phyloP scores from a whole-genome alignment of 2,888 invertebrate species.

The Cerastis rubricosa region DNA sequence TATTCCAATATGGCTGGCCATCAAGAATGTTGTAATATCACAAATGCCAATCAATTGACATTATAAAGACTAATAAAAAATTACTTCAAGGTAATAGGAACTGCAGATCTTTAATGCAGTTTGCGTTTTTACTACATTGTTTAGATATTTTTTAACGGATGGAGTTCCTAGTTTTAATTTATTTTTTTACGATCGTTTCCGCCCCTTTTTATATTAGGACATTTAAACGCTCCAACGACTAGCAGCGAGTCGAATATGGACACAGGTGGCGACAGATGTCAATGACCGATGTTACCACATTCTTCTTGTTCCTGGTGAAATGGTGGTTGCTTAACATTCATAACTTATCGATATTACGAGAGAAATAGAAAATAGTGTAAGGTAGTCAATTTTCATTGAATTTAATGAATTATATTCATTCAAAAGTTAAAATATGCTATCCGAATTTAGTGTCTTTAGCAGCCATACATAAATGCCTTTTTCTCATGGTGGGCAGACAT shows the following conservation, averaged over 20 bases:
- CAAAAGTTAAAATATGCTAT: neutral
- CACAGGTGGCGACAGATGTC: slow-evolving; percentile 41
- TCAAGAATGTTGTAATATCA: slow-evolving; percentile 34
- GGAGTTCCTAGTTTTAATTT: slow-evolving; percentile 27
- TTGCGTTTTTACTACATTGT: slow-evolving; percentile 7
- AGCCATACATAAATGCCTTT: neutral
- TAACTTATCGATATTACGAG: neutral
- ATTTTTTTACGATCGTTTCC: slow-evolving; percentile 42
- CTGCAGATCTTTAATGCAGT: slow-evolving; percentile 19
- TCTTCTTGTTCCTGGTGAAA: neutral
- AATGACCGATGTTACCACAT: slow-evolving; percentile 31
- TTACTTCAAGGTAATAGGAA: slow-evolving; percentile 42
- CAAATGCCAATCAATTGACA: slow-evolving; percentile 46
- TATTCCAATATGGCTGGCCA: slow-evolving; percentile 28
- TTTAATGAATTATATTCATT: neutral
- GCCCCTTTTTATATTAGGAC: slow-evolving; percentile 42
- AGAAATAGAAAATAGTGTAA: neutral
- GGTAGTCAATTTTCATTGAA: neutral
- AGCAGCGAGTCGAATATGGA: slow-evolving; percentile 11
- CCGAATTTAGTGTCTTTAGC: neutral
- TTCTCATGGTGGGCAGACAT: neutral
- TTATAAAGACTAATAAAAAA: slow-evolving; percentile 27
- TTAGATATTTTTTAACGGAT: slow-evolving; percentile 3
- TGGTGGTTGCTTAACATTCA: neutral
- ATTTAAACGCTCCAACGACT: slow-evolving; percentile 30